These are phyloP conservation scores for Vanessa tameamea DNA, from an alignment of 1,140 invertebrate genomes.

Conservation along the genomic window DNA sequence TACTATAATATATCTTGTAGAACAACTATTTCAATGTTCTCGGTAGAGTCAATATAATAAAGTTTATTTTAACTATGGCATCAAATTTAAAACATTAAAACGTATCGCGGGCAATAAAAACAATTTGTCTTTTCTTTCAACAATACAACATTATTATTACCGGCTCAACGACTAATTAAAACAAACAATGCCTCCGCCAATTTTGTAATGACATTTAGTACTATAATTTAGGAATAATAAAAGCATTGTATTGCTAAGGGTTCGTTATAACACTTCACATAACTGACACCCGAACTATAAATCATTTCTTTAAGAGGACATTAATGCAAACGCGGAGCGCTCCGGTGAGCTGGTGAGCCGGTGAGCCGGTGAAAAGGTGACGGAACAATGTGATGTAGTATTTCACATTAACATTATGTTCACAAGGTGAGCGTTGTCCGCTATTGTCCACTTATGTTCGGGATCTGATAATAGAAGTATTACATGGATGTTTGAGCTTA, in stretches of 20 bases:
- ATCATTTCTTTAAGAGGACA: slow-evolving; percentile 1
- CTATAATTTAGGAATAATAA: slow-evolving; percentile 3
- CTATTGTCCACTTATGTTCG: slow-evolving; percentile 77
- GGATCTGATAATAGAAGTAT: slow-evolving; percentile 39
- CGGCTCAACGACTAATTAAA: too few relatives aligned
- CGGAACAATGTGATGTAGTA: slow-evolving; percentile 77
- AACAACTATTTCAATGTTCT: too few relatives aligned
- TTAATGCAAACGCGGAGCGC: neutral
- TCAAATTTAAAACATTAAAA: too few relatives aligned
- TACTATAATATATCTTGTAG: too few relatives aligned
- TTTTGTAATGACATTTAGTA: too few relatives aligned
- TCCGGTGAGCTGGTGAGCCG: neutral
- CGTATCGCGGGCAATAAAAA: too few relatives aligned
- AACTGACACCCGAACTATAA: neutral
- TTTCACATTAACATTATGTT: slow-evolving; percentile 79
- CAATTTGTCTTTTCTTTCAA: too few relatives aligned
- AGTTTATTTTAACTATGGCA: too few relatives aligned
- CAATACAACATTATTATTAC: too few relatives aligned
- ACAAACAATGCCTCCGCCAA: too few relatives aligned
- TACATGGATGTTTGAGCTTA: slow-evolving; percentile 38
- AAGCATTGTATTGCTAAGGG: neutral
- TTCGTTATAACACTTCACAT: neutral
- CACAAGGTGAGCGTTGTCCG: slow-evolving; percentile 72
- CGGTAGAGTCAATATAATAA: too few relatives aligned
- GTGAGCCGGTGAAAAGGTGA: slow-evolving; percentile 48